These are phyloP conservation scores for Aldrovandia affinis DNA, from an alignment of 2,797 vertebrate species.

Conservation along the genomic window DNA sequence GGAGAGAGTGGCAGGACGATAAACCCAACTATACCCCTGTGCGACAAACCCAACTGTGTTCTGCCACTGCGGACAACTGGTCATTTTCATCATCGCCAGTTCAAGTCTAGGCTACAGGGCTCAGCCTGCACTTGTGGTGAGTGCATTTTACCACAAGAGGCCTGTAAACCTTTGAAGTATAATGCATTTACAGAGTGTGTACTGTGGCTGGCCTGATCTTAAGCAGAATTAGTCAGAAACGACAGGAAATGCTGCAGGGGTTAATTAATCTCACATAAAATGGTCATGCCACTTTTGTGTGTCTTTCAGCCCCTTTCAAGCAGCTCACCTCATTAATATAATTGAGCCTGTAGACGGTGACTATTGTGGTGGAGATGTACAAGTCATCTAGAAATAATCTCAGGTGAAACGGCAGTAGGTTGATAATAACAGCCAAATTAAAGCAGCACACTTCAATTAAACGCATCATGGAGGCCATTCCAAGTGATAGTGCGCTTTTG, in stretches of 20 bases:
- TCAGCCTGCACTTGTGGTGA: neutral
- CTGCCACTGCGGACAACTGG: too few relatives aligned
- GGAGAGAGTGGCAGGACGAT: too few relatives aligned
- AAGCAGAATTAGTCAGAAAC: conserved; percentile 63
- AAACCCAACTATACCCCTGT: too few relatives aligned
- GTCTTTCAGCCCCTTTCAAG: conserved; percentile 66
- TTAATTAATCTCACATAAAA: conserved; percentile 69
- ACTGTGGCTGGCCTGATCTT: conserved; percentile 58
- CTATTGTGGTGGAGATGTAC: conserved; percentile 63
- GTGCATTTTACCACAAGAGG: neutral
- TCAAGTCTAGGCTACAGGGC: neutral
- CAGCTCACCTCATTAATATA: conserved; percentile 70
- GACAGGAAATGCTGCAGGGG: conserved; percentile 57
- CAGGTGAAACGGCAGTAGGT: conserved; percentile 62
- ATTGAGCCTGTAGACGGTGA: conserved; percentile 70
- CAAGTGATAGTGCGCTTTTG: conserved; percentile 35
- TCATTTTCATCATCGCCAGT: neutral
- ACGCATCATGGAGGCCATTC: conserved; percentile 62
- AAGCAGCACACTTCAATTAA: conserved; percentile 61
- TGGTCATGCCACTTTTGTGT: conserved; percentile 67
- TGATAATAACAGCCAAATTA: conserved; percentile 64
- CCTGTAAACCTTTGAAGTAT: neutral
- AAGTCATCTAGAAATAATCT: conserved; percentile 77
- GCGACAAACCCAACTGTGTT: too few relatives aligned
- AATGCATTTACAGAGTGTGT: conserved; percentile 43